Conservation (phyloP, 2,888 invertebrate species). For the Acrobeloides nanus region DNA sequence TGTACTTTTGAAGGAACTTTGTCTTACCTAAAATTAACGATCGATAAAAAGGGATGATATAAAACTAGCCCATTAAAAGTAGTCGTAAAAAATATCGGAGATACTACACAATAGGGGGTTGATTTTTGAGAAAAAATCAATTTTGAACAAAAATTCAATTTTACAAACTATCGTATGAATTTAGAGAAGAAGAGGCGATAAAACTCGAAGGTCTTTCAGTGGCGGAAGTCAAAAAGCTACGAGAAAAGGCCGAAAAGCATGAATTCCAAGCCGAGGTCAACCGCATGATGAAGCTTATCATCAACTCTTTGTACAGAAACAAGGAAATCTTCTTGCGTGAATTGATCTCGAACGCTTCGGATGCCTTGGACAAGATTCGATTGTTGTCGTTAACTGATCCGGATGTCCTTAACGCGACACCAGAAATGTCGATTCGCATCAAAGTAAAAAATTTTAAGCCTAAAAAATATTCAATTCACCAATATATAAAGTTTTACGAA, state of each 20-base stretch:
- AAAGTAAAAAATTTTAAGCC: conserved; percentile 61
- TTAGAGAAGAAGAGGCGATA: conserved; percentile 88
- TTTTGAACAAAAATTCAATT: too few species aligned
- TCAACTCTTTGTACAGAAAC: conserved; percentile 95
- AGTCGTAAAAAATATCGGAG: too few species aligned
- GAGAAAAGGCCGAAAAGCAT: conserved; percentile 69
- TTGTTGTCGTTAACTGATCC: conserved; percentile 81
- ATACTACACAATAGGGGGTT: too few species aligned
- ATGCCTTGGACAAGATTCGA: conserved; percentile 94
- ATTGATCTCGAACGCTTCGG: conserved; percentile 95
- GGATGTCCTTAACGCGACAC: conserved; percentile 68
- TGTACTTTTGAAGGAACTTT: too few species aligned
- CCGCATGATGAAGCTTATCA: conserved; percentile 99
- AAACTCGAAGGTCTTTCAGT: conserved; percentile 88
- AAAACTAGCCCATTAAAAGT: too few species aligned
- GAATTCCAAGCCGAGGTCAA: conserved; percentile 94
- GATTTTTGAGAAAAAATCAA: too few species aligned
- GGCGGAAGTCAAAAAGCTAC: conserved; percentile 81
- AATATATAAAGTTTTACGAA: too few species aligned
- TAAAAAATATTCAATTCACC: too few species aligned
- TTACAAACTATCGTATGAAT: too few species aligned
- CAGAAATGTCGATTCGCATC: conserved; percentile 80
- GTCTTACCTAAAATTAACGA: too few species aligned
- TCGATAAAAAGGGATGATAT: too few species aligned
- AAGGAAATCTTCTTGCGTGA: conserved; percentile 80